Base-by-base conservation (phyloP, 2,113 vertebrate species). In the Equus quagga region DNA sequence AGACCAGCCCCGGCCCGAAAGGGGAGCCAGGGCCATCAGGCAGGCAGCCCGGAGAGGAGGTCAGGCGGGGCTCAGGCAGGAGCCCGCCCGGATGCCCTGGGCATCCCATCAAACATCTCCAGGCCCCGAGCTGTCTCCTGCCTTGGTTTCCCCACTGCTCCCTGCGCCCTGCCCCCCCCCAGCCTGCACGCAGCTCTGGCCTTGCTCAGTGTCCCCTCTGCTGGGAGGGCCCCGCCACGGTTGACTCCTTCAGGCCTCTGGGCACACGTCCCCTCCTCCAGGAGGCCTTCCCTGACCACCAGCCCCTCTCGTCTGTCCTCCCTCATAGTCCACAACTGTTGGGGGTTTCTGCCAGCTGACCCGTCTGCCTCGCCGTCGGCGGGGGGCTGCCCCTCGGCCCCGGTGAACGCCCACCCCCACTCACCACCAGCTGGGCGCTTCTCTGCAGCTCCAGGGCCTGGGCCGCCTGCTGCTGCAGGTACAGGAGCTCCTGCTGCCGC, bases 401-500 rank as follows among this genome's bases (percentile, higher is more conserved):
- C 5, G 2, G 11, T 3, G 0, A 1, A 31, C 2, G 8, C 33
- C 14, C 2, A 1, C 12, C 36, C 17, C 9, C 0, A 73, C 99
- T 97, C 98, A 99, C 99, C 99, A 99, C 99, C 5, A 99, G 98
- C 98, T 99, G 99, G 60, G 99, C 99, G 0, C 99, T 99, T 98
- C 99, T 98, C 99, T 99, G 99, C 87, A 99, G 98, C 97, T 99
- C 99, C 99, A 99, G 98, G 97, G 99, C 99, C 15, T 99, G 99
- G 3, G 99, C 99, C 0, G 99, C 99, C 97, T 99, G 99, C 98
- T 99, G 99, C 98, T 99, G 99, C 97, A 99, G 99, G 99, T 99
- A 99, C 97, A 99, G 99, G 6, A 99, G 97, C 98, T 99, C 99
- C 0, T 99, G 99, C 98, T 99, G 99, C 41, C 99, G 98, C 46